These are phyloP conservation scores for Patagioenas fasciata DNA, from an alignment of 2,113 vertebrate species.

Conservation along the genomic window DNA sequence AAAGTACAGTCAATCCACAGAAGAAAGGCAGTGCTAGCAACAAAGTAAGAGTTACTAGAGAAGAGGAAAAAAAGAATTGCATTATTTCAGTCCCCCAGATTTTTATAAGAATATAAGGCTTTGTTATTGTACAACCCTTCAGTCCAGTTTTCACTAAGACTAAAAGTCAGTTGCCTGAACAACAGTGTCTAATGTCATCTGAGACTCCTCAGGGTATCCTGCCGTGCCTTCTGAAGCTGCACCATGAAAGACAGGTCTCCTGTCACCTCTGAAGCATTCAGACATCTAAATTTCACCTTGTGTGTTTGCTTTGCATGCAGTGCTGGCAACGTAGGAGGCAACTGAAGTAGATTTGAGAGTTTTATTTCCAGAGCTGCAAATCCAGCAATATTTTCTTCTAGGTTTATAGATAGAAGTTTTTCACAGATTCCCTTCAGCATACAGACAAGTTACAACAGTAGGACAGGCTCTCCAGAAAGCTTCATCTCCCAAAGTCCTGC, in stretches of 20 bases:
- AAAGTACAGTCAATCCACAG: not conserved
- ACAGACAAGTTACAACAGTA: not conserved
- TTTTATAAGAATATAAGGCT: not conserved
- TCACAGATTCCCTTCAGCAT: not conserved
- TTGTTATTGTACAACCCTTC: not conserved
- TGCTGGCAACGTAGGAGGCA: not conserved
- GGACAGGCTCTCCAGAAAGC: not conserved
- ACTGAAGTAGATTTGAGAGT: not conserved
- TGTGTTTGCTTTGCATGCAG: not conserved
- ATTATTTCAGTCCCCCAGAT: not conserved
- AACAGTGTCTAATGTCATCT: not conserved
- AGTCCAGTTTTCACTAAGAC: not conserved
- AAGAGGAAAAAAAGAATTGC: not conserved
- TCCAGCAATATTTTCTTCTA: not conserved
- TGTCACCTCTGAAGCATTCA: not conserved
- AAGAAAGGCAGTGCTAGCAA: not conserved
- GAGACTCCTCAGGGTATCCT: not conserved
- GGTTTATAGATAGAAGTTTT: not conserved
- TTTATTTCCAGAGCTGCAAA: not conserved
- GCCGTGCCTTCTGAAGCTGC: not conserved
- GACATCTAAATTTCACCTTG: not conserved
- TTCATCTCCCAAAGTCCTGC: not conserved
- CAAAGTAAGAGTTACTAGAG: not conserved
- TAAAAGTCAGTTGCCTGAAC: not conserved
- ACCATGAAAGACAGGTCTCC: not conserved